These are phyloP conservation scores for Dastarcus helophoroides DNA, from an alignment of 2,888 invertebrate species.

Conservation along the genomic window DNA sequence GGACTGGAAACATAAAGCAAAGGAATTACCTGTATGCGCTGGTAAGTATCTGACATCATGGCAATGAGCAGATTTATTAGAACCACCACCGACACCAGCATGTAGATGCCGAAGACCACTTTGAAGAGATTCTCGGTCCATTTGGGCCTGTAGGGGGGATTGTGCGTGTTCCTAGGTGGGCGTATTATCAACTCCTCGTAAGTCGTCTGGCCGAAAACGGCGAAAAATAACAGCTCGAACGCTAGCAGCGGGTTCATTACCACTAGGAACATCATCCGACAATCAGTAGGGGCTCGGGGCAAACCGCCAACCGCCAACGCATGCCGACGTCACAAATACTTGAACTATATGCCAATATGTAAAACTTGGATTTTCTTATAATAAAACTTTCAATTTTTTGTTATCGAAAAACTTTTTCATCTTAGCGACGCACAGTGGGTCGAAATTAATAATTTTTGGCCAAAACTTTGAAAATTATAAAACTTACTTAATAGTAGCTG, in stretches of 20 bases:
- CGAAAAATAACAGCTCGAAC: conserved; percentile 96
- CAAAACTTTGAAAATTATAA: no score
- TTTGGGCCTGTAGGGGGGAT: conserved; percentile 62
- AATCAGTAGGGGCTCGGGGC: no score
- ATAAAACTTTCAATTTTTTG: no score
- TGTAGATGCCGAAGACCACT: conserved; percentile 91
- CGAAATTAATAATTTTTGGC: no score
- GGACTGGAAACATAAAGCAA: conserved; percentile 61
- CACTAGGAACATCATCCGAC: conserved; percentile 51
- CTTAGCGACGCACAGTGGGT: no score
- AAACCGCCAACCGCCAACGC: no score
- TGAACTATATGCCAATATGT: no score
- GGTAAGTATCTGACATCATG: conserved; percentile 99
- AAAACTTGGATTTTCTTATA: no score
- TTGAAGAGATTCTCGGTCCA: conserved; percentile 84
- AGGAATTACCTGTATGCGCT: conserved; percentile 85
- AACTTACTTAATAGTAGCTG: no score
- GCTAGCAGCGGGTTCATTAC: conserved; percentile 82
- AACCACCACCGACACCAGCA: conserved; percentile 96
- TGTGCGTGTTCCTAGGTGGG: conserved; percentile 55
- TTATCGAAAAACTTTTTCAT: no score
- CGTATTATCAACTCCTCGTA: conserved; percentile 60
- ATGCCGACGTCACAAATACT: no score
- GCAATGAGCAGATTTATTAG: conserved; percentile 98
- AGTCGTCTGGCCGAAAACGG: conserved; percentile 90